Base-by-base conservation (phyloP, 1,140 invertebrate species). In the Aphidius gifuensis region DNA sequence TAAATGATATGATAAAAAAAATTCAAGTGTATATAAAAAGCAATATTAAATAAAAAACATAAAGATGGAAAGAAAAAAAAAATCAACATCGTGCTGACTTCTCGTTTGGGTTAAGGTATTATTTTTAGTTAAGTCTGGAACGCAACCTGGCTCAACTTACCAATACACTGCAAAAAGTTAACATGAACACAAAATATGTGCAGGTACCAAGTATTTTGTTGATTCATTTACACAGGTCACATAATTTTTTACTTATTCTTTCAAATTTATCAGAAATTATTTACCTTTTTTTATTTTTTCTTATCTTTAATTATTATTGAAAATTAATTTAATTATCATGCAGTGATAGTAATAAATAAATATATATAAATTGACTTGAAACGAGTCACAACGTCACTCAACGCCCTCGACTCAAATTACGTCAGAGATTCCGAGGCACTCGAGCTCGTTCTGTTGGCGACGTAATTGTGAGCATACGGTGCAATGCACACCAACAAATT, bases 321-420 rank as follows among this genome's bases (percentile, higher is more conserved):
- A 39, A 43, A 59, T 45, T 38, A 59, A 5, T 21, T 59, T 59
- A 59, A 59, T 59, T 23, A 45, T 47, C n/a, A 1, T 32, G 2
- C 0, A 32, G 2, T 32, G 23, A 32, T 32, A 32, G 23, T 32
- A 32, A 32, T 32, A 32, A 32, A 32, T 32, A 32, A 3, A 32
- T 32, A 32, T 32, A 32, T 32, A 32, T 32, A 32, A 1, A 32
- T 47, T 47, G 46, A 9, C 58, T 59, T 48, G 45, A 59, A 59
- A 48, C 47, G 46, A 59, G 45, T 43, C 53, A 40, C 40, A 39
- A 59, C 58, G 58, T 59, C 58, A 59, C 58, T 59, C 38, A 23
- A 59, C 47, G 58, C 58, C 58, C 39, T 59, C 58, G 47, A 50
- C 58, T 59, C 47, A 48, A 49, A 59, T 59, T 59, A 59, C 58